These are phyloP conservation scores for Sycophila sp. DNA, from an alignment of 1,140 invertebrate species.

Conservation along the genomic window DNA sequence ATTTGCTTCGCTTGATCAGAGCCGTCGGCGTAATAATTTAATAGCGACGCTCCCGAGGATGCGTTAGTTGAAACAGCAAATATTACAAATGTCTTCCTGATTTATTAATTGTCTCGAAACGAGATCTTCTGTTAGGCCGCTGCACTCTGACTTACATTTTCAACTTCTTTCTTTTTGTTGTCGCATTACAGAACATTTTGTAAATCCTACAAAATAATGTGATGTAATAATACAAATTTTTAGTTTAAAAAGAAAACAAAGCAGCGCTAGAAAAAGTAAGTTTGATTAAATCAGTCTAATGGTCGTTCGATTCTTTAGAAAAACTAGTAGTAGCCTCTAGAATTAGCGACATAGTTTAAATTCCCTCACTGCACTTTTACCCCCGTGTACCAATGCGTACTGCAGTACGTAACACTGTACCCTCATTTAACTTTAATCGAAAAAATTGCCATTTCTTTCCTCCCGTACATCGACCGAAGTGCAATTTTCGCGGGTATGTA, in stretches of 20 bases:
- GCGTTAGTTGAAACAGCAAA: slow-evolving; percentile 57
- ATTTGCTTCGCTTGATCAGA: no score
- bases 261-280: no score
- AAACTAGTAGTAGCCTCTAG: slow-evolving; percentile 7
- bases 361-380: background rate
- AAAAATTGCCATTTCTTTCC: slow-evolving; percentile 34
- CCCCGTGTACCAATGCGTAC: background rate
- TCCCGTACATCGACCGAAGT: background rate
- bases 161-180: no score
- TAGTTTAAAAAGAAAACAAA: no score
- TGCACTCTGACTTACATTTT: no score
- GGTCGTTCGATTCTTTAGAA: no score
- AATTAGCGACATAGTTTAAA: background rate
- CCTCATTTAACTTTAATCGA: background rate
- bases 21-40: no score
- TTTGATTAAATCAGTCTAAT: no score
- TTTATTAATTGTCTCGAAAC: slow-evolving; percentile 4
- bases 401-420: background rate
- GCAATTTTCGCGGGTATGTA: slow-evolving; percentile 28
- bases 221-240: no score
- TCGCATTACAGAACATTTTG: no score
- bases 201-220: no score
- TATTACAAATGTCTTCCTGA: slow-evolving; percentile 56
- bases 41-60: no score
- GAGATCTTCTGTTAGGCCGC: background rate